Evolutionary conservation across 2,113 vertebrate genomes (phyloP).

Genomic region (Petroica traversi): DNA sequence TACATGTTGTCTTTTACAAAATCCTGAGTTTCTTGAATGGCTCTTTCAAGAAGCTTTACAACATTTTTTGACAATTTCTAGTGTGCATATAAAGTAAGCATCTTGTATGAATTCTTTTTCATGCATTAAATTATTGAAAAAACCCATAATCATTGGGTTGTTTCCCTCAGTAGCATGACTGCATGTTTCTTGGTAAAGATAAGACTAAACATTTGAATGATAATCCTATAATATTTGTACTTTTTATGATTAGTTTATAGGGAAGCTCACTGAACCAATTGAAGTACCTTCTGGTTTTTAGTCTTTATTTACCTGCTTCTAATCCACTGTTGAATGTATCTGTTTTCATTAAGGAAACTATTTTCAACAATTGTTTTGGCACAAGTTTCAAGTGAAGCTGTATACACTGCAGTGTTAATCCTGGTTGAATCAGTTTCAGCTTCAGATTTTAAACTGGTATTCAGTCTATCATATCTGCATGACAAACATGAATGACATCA

Average conservation of each 20-base stretch:
- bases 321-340: background rate
- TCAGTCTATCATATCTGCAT: background rate
- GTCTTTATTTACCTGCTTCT: background rate
- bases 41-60: background rate
- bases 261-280: background rate
- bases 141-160: accelerated
- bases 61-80: background rate
- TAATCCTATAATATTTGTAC: background rate
- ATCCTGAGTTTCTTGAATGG: background rate
- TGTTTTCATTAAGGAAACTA: background rate
- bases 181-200: background rate
- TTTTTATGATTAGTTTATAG: background rate
- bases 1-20: background rate
- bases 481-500: background rate
- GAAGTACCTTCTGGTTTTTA: background rate
- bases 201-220: background rate
- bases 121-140: background rate
- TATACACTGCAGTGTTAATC: background rate
- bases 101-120: background rate
- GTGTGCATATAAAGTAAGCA: background rate
- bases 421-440: background rate
- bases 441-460: background rate
- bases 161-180: background rate
- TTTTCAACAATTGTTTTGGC: background rate
- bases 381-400: background rate